Evolutionary conservation across 2,888 invertebrate species (phyloP).

Genomic region (Mechanitis mazaeus): DNA sequence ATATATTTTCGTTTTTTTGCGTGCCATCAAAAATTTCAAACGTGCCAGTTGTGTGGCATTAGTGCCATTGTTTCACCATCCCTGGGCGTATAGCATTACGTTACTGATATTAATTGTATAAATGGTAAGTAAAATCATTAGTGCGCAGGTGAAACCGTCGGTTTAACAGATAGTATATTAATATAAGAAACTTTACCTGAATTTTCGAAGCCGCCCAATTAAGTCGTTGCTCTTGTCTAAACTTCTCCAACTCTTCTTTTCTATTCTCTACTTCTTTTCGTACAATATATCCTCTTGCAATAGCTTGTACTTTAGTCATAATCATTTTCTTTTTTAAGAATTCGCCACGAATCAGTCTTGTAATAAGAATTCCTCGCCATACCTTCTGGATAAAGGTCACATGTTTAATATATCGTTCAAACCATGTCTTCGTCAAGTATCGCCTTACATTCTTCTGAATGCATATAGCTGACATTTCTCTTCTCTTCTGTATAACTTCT

Average conservation of each 20-base stretch:
- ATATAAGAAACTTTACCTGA: slow-evolving; percentile 64
- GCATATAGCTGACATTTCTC: slow-evolving; percentile 45
- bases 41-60: too few species aligned
- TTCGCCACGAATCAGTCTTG: slow-evolving; percentile 51
- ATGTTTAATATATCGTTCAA: slow-evolving; percentile 42
- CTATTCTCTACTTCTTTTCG: slow-evolving; percentile 63
- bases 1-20: too few species aligned
- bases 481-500: slow-evolving; percentile 36
- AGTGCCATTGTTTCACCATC: too few species aligned
- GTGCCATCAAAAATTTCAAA: too few species aligned
- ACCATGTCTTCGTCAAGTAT: slow-evolving; percentile 47
- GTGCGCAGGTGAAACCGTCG: too few species aligned
- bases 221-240: slow-evolving; percentile 54
- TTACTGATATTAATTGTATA: too few species aligned
- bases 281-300: slow-evolving; percentile 68
- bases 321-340: slow-evolving; percentile 49
- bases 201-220: slow-evolving; percentile 78
- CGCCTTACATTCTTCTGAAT: slow-evolving; percentile 57
- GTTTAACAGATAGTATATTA: too few species aligned
- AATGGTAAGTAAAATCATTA: too few species aligned
- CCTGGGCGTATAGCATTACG: too few species aligned
- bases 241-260: slow-evolving; percentile 59
- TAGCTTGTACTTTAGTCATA: slow-evolving; percentile 59
- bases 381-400: slow-evolving; percentile 53
- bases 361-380: slow-evolving; percentile 61